phyloP scores from a whole-genome alignment of 2,888 invertebrate species.

The Phragmatobia fuliginosa region DNA sequence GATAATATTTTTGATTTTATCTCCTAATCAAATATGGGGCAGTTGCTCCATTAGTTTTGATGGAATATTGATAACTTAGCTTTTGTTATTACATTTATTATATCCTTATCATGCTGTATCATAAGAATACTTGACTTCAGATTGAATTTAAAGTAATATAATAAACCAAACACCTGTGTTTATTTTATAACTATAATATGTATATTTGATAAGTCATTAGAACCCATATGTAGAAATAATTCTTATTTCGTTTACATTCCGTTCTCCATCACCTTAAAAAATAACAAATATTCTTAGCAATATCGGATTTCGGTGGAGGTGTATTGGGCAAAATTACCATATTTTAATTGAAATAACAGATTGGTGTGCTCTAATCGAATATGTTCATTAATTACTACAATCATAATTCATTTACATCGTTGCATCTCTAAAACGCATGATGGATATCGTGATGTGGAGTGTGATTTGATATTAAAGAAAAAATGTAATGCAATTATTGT shows the following conservation, averaged over 20 bases:
- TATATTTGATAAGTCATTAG: neutral
- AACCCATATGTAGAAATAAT: neutral
- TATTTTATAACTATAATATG: neutral
- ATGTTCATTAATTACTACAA: neutral
- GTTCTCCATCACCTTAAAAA: neutral
- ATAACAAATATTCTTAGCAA: neutral
- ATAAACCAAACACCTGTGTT: neutral
- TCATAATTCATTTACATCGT: neutral
- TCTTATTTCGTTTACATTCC: no score
- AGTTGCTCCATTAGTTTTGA: neutral
- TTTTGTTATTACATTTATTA: neutral
- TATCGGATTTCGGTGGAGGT: neutral
- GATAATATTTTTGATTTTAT: conserved; percentile 26
- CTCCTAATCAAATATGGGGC: conserved; percentile 7
- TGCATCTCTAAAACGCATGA: neutral
- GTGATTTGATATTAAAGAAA: no score
- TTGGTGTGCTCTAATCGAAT: neutral
- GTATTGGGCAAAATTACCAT: neutral
- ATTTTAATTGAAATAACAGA: neutral
- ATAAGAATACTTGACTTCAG: neutral
- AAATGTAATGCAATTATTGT: no score
- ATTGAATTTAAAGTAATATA: neutral
- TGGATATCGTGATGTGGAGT: neutral
- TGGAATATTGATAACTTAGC: neutral
- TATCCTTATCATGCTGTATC: neutral